Base-by-base conservation (phyloP, 2,797 vertebrate genomes). In the Pipistrellus nathusii region DNA sequence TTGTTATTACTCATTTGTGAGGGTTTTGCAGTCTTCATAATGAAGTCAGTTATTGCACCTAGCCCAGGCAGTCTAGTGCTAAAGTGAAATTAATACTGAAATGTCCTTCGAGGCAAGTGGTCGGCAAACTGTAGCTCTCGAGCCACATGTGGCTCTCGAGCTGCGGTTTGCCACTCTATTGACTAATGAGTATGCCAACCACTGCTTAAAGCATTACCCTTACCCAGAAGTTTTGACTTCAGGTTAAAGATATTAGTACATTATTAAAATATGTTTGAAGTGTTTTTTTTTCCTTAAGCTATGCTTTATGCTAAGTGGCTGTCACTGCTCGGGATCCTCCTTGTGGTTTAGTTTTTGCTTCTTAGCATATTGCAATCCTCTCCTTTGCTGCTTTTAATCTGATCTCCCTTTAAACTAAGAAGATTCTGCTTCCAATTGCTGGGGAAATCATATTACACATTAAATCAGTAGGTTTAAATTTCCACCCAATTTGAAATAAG, bases 301-400 rank as follows among this genome's bases (percentile, higher is more conserved):
- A 6, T 77, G 48, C 41, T 80, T 76, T 62, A 25, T 9, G 12
- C 48, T 71, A 38, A 62, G 12, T 44, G 6, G 53, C 71, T 72
- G 41, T 71, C 90, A 21, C 38, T 80, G 17, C 51, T 90, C 15
- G 62, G 30, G n/a, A 23, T 71, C 88, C 18, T 46, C 7, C 53
- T 46, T 64, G 27, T 57, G 88, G 88, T 48, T 94, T 55, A 90
- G 21, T 23, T 68, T 92, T 91, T 85, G 51, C 57, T 69, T 90
- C 51, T 77, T 75, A 35, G 12, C 53, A 41, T 41, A 13, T 53
- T 80, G 51, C 20, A 85, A 21, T 75, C 18, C 46, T 83, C 81
- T 17, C 13, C 7, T 81, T 92, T 88, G 44, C 8, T 84, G 41
- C 64, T 71, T 90, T 90, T 75, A 69, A 62, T 93, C 27, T 30